Evolutionary conservation across 1,140 invertebrate species (phyloP), one percentile per base, ranked within the genome.

Genomic region (Steinernema feltiae): DNA sequence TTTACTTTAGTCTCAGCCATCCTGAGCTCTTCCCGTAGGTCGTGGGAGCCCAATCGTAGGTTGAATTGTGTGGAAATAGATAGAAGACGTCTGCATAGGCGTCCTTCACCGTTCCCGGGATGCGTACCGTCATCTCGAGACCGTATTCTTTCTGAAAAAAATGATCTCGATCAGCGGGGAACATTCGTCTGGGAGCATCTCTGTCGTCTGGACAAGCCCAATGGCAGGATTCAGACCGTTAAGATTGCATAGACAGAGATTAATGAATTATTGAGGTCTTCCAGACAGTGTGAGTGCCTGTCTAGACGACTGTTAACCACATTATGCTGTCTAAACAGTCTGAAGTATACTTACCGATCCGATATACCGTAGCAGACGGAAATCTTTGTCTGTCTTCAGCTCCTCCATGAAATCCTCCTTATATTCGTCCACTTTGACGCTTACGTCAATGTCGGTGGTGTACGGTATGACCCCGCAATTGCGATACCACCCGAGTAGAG

Each of bases 361-460:
- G 30, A 71, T 32, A 2, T 17, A 15, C 30, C 70, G 3, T 21
- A 32, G 35, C 12, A 71, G 17, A 2, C 35, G 7, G n/a, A 32
- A 71, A 21, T 32, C 35, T 29, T 71, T 7, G 3, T 24, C 30
- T 12, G 41, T 46, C 29, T 69, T 69, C n/a, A 78, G 29, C 21
- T 53, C 69, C 53, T 78, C 18, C 29, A 32, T 21, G 72, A 78
- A 46, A 18, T 46, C 29, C 41, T 70, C 32, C 46, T 73, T 21
- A 69, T 46, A 30, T 73, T 80, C 80, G 72, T 15, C 46, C 21
- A 76, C 79, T 76, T 74, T 32, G 53, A 35, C 48, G 35, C 24
- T 53, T 32, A 77, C 30, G 17, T 27, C 24, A 31, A 76, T 1
- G 32, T 75, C 30, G 1, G 29, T 74, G 2, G 70, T 70, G 69